Conservation (phyloP, 2,113 vertebrate species). For the Neotragus moschatus region DNA sequence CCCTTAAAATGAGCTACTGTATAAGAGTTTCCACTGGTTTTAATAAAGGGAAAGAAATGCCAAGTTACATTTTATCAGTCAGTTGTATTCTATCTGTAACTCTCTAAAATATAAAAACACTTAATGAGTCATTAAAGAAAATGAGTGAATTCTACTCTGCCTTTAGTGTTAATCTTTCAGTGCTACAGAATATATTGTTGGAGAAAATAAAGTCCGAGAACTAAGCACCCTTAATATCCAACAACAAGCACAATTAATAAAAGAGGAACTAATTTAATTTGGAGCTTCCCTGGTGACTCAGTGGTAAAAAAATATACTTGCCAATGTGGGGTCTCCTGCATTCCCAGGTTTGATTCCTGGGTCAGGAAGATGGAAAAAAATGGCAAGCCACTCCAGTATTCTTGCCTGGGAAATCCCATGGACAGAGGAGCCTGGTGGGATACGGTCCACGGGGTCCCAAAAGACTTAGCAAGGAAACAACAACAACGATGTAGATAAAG, state of each 20-base stretch:
- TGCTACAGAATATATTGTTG: neutral
- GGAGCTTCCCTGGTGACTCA: neutral
- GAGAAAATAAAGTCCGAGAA: neutral
- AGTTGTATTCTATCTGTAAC: neutral
- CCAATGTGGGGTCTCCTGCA: neutral
- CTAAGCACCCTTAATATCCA: slow-evolving; percentile 4
- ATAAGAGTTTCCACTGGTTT: neutral
- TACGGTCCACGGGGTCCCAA: neutral
- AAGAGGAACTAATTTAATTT: neutral
- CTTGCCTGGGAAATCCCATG: neutral
- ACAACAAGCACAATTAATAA: neutral
- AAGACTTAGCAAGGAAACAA: neutral
- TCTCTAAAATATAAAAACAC: neutral
- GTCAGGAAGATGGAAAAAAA: neutral
- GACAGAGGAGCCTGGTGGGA: neutral
- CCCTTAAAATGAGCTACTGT: neutral
- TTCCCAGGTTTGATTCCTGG: neutral
- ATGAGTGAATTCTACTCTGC: neutral
- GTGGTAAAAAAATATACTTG: neutral
- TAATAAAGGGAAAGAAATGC: neutral
- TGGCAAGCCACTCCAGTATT: neutral
- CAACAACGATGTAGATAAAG: neutral
- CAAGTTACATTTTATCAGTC: neutral
- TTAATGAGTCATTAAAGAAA: neutral
- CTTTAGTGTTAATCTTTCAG: neutral